Percentiles rank a stretch among this genome's conserved stretches.
phyloP scores from a whole-genome alignment of 2,113 vertebrate genomes.

The Zapus hudsonius region DNA sequence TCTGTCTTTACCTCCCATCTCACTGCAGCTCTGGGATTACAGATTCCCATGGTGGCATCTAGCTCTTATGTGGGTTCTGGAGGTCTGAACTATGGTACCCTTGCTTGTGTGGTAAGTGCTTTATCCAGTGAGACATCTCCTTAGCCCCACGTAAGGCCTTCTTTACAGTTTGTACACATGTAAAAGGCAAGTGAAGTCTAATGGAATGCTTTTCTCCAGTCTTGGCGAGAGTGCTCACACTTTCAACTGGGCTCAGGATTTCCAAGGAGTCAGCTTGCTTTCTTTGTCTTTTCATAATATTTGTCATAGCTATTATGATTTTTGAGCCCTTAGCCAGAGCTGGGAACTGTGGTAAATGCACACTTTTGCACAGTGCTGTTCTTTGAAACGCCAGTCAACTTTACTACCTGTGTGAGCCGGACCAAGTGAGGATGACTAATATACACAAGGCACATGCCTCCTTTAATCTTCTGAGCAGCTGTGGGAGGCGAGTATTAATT shows the following conservation, averaged over 20 bases:
- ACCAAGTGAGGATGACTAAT: not conserved
- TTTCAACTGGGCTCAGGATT: not conserved
- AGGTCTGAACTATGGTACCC: too few species aligned
- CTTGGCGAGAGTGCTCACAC: not conserved
- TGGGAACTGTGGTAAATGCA: not conserved
- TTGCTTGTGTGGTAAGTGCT: too few species aligned
- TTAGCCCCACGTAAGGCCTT: not conserved
- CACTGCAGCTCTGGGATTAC: too few species aligned
- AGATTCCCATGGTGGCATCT: too few species aligned
- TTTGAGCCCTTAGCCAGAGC: not conserved
- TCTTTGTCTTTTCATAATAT: slow-evolving; percentile 22
- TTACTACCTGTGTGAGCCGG: not conserved
- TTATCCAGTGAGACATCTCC: too few species aligned
- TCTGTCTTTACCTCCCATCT: too few species aligned
- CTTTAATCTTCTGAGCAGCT: not conserved
- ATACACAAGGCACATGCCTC: not conserved
- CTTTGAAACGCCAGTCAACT: not conserved
- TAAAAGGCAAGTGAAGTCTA: not conserved
- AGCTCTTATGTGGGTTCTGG: too few species aligned
- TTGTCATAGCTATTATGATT: not conserved
- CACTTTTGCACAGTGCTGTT: not conserved
- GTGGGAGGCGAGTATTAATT: not conserved
- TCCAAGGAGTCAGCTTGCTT: not conserved
- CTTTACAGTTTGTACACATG: not conserved
- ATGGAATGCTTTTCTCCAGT: not conserved